A percentile compares a stretch with the other conserved stretches of the same genome.
Conservation (phyloP, 1,140 invertebrate species). For the Drosophila suzukii region DNA sequence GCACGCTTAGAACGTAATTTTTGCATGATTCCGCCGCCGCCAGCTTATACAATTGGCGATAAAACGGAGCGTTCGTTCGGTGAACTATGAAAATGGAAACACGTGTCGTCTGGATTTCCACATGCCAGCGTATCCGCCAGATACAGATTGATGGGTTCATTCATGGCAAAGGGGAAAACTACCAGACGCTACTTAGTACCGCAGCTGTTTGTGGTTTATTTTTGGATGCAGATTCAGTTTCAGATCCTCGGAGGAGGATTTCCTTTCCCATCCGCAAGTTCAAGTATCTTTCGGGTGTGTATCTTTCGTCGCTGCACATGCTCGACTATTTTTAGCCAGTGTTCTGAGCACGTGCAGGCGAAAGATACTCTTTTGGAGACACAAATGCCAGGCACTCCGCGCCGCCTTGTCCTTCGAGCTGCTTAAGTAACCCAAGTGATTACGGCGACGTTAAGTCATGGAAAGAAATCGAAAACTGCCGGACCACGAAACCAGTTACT, state of each 20-base stretch:
- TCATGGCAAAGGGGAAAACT: slow-evolving; percentile 23
- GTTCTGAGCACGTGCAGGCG: slow-evolving; percentile 30
- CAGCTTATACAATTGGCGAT: slow-evolving; percentile 47
- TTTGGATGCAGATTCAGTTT: slow-evolving; percentile 3
- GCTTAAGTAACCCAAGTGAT: slow-evolving; percentile 33
- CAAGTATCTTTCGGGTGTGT: slow-evolving; percentile 13
- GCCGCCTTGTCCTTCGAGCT: slow-evolving; percentile 30
- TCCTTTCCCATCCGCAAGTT: slow-evolving; percentile 14
- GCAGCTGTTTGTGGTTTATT: slow-evolving; percentile 29
- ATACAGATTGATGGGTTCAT: slow-evolving; percentile 47
- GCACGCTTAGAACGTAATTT: slow-evolving; percentile 44
- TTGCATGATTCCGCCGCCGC: slow-evolving; percentile 37
- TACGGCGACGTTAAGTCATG: slow-evolving; percentile 24
- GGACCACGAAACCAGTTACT: slow-evolving; percentile 29
- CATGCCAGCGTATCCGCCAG: slow-evolving; percentile 63
- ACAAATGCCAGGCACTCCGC: slow-evolving; percentile 7
- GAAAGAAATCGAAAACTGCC: slow-evolving; percentile 29
- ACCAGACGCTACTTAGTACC: slow-evolving; percentile 15
- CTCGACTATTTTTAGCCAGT: slow-evolving; percentile 43
- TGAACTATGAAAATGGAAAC: slow-evolving; percentile 32
- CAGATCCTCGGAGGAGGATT: slow-evolving; percentile 27
- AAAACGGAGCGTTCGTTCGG: slow-evolving; percentile 27
- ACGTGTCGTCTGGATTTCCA: slow-evolving; percentile 51
- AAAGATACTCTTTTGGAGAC: slow-evolving; percentile 32
- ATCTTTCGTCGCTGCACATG: slow-evolving; percentile 21